A percentile compares a stretch with the other conserved stretches of the same genome.
Conservation (phyloP, 1,140 invertebrate genomes). For the Uloborus diversus region DNA sequence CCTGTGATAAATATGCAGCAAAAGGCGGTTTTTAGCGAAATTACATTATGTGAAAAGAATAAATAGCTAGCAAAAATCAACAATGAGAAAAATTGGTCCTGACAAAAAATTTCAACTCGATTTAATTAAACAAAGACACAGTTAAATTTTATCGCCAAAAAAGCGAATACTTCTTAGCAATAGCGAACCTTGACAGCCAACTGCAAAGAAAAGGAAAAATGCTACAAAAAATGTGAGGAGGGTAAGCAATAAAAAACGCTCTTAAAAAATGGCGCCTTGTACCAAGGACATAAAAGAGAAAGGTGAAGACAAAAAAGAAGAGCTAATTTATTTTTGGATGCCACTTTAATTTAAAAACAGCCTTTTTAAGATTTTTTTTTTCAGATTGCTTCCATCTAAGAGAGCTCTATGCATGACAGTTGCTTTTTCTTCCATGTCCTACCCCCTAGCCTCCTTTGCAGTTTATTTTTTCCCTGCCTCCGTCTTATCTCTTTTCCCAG, state of each 20-base stretch:
- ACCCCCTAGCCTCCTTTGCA: not conserved
- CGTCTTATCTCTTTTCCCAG: constrained; percentile 41
- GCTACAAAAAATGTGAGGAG: constrained; percentile 3
- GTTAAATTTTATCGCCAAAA: constrained; percentile 26
- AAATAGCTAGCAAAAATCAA: no score
- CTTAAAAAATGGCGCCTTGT: constrained; percentile 43
- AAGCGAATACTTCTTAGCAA: not conserved
- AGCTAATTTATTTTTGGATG: constrained; percentile 56
- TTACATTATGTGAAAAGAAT: no score
- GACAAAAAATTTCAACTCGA: no score
- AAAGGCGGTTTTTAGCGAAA: no score
- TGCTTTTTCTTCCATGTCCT: not conserved
- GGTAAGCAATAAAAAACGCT: constrained; percentile 22
- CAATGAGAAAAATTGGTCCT: no score
- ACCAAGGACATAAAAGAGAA: constrained; percentile 46
- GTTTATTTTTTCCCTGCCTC: not conserved
- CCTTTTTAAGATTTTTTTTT: no score
- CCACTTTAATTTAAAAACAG: constrained; percentile 56
- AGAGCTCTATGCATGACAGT: constrained; percentile 28
- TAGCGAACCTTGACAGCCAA: constrained; percentile 25
- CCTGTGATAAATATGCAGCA: no score
- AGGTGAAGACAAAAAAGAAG: constrained; percentile 50
- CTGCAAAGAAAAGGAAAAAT: not conserved
- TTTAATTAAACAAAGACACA: no score
- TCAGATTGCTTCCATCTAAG: constrained; percentile 42